Evolutionary conservation across 2,888 invertebrate genomes (phyloP), one percentile per base, ranked within the genome.

Genomic region (Muscina levida): DNA sequence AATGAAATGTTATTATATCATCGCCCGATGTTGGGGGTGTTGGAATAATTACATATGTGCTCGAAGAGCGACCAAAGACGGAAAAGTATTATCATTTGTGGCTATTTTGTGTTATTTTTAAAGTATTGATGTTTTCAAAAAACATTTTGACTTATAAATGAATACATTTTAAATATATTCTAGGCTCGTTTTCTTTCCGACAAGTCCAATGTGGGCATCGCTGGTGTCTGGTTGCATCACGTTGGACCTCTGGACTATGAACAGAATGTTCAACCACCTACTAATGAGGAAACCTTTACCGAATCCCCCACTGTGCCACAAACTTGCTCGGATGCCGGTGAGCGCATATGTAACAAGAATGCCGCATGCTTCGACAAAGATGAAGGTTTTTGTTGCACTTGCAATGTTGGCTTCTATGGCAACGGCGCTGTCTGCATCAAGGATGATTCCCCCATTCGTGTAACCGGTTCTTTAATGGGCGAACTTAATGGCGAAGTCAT

Each of bases 391-490:
- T 99, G 98, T 88, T 99, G 99, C 89, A 92, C 93, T 82, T 99
- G 99, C 88, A 92, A 93, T 44, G 91, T 92, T n/a, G 95, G 95
- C 5, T 97, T 92, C 91, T 97, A 96, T 87, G 99, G 99, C 81
- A 99, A 99, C 88, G 99, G 99, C 71, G 94, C 94, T 88, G 94
- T 94, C 68, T 99, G 99, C 88, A 93, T 98, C 77, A 95, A 95
- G 89, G 93, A 94, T 88, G 97, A 95, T 85, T 92, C 94, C 2
- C 97, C 98, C 0, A 92, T 98, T 62, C 92, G 98, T 85, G 95
- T 98, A 11, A 96, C 95, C 79, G 99, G 99, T 10, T 95, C 95
- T 88, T 92, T 99, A n/a, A 93, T 93, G 77, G 97, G 98, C 8
- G 92, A 92, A 71, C 91, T 99, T 26, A 98, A 98, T 88, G 95